These are phyloP conservation scores for Craniophora ligustri DNA, from an alignment of 2,888 invertebrate genomes.

Conservation along the genomic window DNA sequence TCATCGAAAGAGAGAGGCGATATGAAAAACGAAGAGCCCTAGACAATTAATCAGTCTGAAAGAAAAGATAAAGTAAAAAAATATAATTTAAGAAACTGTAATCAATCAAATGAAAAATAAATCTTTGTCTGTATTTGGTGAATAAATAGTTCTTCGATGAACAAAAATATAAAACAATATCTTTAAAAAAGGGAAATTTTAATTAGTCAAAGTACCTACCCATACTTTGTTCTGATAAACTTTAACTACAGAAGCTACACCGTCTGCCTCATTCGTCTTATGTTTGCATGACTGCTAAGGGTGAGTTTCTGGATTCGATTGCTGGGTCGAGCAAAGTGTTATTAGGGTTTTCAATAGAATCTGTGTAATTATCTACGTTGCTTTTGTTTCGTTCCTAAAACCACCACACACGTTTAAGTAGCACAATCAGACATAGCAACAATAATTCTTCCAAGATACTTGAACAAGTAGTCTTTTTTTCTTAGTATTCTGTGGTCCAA, in stretches of 20 bases:
- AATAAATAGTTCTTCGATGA: slow-evolving; percentile 1
- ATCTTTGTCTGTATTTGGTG: slow-evolving; percentile 12
- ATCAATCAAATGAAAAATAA: slow-evolving; percentile 37
- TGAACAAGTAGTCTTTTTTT: slow-evolving; percentile 2
- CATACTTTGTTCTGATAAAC: no score
- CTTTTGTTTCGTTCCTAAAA: no score
- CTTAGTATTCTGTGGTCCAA: slow-evolving; percentile 11
- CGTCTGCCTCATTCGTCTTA: no score
- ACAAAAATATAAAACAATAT: neutral
- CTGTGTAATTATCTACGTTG: no score
- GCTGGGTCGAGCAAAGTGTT: no score
- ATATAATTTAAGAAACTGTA: slow-evolving; percentile 31
- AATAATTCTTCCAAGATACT: neutral
- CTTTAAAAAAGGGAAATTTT: neutral
- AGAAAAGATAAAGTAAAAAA: slow-evolving; percentile 23
- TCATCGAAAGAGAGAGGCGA: slow-evolving; percentile 13
- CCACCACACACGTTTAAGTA: no score
- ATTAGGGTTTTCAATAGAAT: no score
- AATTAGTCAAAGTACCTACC: no score
- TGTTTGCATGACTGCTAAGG: no score
- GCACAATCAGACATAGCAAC: neutral
- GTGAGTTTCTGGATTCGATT: no score
- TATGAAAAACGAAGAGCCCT: slow-evolving; percentile 21
- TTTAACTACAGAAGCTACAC: no score
- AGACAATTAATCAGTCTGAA: slow-evolving; percentile 41